Base-by-base conservation (phyloP, 1,140 invertebrate species). In the Lordiphosa collinella region DNA sequence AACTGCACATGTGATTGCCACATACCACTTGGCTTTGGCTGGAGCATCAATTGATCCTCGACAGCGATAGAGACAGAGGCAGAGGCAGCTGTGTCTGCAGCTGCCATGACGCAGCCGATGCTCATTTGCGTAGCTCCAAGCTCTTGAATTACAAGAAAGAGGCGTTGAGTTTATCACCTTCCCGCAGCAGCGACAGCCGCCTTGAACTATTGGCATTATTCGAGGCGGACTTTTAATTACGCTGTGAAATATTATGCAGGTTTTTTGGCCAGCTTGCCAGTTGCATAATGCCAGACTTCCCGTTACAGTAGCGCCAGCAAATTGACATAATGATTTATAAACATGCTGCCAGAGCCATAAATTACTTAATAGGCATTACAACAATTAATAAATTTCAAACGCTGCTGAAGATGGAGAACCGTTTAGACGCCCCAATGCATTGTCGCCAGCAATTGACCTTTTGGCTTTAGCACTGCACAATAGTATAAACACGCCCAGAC, bases 311-410 rank as follows among this genome's bases (percentile, higher is more conserved):
- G 75, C 76, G 54, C 61, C 60, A 48, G 48, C 51, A 36, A 75
- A 82, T 80, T 75, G 61, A 66, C 60, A 63, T 73, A 66, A 80
- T 80, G 76, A 80, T 75, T 80, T 82, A 71, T 64, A 60, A 50
- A 49, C 76, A 82, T 54, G 31, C 59, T 58, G 14, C 31, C 32
- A 31, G 50, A 55, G 44, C 57, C 22, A 62, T 54, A 61, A 68
- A 79, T 67, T 72, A 62, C 49, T 53, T 49, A 60, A 68, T 68
- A 50, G 31, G 48, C 36, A 68, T 68, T 68, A 68, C 63, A 67
- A 49, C 25, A 34, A 68, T 68, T 68, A 68, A 68, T 68, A 22
- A 22, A 22, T 68, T 29, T 29, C 25, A 54, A 55, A 37, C 47
- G 43, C 9, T 13, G 34, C 13, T 9, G 22, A 37, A 32, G 60